Conservation (phyloP, 2,888 invertebrate genomes). For the Pogonocherus hispidulus region DNA sequence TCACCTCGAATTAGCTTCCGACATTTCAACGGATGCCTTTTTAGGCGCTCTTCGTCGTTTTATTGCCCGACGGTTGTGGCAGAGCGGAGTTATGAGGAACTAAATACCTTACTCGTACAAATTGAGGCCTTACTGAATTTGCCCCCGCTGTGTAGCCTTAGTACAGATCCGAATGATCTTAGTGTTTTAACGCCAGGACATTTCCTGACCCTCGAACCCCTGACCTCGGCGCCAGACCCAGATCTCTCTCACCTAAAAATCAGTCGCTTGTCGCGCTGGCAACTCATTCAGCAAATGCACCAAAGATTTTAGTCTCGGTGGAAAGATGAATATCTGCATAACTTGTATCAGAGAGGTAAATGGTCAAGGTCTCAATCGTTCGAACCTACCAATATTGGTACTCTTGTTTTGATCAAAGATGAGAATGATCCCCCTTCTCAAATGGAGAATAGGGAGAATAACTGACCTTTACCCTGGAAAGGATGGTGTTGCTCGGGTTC, state of each 20-base stretch:
- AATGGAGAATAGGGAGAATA: neutral
- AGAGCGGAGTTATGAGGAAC: neutral
- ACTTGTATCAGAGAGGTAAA: neutral
- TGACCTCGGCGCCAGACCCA: neutral
- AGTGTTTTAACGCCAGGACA: neutral
- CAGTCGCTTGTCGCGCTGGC: neutral
- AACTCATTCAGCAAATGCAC: neutral
- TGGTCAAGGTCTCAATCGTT: neutral
- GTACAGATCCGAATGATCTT: constrained; percentile 2
- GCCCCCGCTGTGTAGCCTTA: neutral
- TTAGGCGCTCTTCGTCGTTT: neutral
- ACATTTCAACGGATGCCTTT: neutral
- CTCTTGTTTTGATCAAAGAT: neutral
- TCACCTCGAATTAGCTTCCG: neutral
- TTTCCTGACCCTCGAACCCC: neutral
- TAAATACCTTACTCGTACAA: neutral
- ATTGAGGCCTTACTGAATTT: neutral
- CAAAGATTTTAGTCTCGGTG: neutral
- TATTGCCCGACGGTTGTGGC: neutral
- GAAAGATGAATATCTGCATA: constrained; percentile 8
- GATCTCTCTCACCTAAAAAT: neutral
- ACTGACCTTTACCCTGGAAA: neutral
- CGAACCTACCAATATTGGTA: neutral
- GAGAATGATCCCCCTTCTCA: neutral
- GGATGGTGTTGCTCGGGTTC: neutral